phyloP scores from a whole-genome alignment of 2,888 invertebrate species.

The Orthonevra nobilis region DNA sequence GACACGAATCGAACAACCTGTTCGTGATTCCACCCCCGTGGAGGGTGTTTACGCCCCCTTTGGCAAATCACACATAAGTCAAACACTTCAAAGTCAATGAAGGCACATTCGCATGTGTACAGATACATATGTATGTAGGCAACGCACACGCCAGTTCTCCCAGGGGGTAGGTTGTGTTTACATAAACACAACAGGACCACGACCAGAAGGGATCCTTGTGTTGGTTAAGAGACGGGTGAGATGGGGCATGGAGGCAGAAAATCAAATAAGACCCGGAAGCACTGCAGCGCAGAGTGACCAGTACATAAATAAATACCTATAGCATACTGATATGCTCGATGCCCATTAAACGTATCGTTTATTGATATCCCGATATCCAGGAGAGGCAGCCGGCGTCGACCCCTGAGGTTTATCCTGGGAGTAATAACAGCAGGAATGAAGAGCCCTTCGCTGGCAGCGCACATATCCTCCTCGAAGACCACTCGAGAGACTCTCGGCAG shows the following conservation, averaged over 20 bases:
- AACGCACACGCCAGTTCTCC: slow-evolving; percentile 44
- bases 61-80: slow-evolving; percentile 70
- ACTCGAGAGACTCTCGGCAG: slow-evolving; percentile 51
- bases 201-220: slow-evolving; percentile 28
- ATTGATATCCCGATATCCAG: slow-evolving; percentile 70
- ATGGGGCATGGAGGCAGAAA: slow-evolving; percentile 33
- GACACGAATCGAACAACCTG: slow-evolving; percentile 65
- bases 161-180: slow-evolving; percentile 61
- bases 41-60: slow-evolving; percentile 55
- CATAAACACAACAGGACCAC: slow-evolving; percentile 66
- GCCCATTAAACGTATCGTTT: slow-evolving; percentile 71
- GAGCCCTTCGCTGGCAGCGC: slow-evolving; percentile 25
- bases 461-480: slow-evolving; percentile 34
- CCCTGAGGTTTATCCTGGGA: slow-evolving; percentile 71
- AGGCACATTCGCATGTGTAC: slow-evolving; percentile 38
- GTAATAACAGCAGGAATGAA: slow-evolving; percentile 70
- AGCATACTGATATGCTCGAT: slow-evolving; percentile 55
- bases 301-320: slow-evolving; percentile 25
- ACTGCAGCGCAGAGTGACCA: slow-evolving; percentile 41
- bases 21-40: slow-evolving; percentile 39
- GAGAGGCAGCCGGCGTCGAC: slow-evolving; percentile 41
- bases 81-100: slow-evolving; percentile 71
- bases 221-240: slow-evolving; percentile 13
- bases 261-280: slow-evolving; percentile 69
- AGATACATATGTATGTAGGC: slow-evolving; percentile 8